phyloP scores from a whole-genome alignment of 2,113 vertebrate species.

The Brachypodius melanocephalos region DNA sequence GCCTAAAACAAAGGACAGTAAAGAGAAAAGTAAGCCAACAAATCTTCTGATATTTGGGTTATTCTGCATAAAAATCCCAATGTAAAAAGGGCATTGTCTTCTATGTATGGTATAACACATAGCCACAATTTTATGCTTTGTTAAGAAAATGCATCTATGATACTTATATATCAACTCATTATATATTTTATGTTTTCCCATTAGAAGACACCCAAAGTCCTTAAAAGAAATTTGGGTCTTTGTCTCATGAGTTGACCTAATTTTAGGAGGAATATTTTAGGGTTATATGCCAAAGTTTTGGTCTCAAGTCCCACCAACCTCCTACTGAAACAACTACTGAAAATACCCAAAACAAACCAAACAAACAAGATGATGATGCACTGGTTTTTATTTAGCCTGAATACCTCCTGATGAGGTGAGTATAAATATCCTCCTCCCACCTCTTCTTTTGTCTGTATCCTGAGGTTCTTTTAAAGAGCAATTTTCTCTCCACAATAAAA shows the following conservation, averaged over 20 bases:
- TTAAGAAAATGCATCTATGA: not conserved
- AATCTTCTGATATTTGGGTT: not conserved
- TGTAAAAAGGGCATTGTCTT: not conserved
- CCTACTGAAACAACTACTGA: not conserved
- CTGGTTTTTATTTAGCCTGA: not conserved
- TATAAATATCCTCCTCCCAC: not conserved
- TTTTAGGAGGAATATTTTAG: not conserved
- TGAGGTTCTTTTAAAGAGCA: not conserved
- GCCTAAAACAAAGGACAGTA: not conserved
- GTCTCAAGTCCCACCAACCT: not conserved
- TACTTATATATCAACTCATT: not conserved
- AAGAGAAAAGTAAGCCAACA: not conserved
- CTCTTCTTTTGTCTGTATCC: not conserved
- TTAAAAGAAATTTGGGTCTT: not conserved
- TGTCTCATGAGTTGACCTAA: not conserved
- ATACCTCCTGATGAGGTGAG: not conserved
- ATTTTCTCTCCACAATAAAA: not conserved
- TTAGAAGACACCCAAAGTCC: not conserved
- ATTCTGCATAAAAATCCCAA: not conserved
- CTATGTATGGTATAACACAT: not conserved
- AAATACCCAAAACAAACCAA: not conserved
- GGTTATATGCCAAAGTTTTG: not conserved
- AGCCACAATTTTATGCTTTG: not conserved
- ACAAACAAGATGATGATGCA: not conserved
- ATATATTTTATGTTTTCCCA: not conserved